phyloP scores from a whole-genome alignment of 2,113 vertebrate species.

The Alaudala cheleensis region DNA sequence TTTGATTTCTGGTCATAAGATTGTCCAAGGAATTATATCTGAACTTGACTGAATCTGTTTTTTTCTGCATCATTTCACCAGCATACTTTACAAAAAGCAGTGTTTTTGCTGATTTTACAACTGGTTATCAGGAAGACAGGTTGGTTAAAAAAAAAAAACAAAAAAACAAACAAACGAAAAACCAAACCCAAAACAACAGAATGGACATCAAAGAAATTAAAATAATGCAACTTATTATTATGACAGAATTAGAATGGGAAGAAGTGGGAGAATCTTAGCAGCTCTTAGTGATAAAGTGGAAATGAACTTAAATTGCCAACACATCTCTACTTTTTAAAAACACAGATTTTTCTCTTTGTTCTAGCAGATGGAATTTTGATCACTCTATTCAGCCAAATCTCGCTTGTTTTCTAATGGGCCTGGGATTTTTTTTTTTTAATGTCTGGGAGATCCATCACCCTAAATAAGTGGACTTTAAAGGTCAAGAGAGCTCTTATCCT shows the following conservation, averaged over 20 bases:
- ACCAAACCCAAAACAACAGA: not conserved
- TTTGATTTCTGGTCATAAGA: not conserved
- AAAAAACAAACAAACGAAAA: no score
- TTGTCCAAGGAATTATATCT: not conserved
- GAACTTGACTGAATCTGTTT: not conserved
- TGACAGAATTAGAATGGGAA: not conserved
- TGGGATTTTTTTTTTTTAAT: not conserved
- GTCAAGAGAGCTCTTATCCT: constrained; percentile 65
- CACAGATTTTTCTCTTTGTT: constrained; percentile 4
- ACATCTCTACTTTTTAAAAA: not conserved
- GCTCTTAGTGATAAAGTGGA: not conserved
- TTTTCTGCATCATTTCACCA: not conserved
- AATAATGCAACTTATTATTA: not conserved
- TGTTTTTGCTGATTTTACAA: not conserved
- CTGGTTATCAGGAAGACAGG: not conserved
- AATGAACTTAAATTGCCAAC: not conserved
- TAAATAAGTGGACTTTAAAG: constrained; percentile 64
- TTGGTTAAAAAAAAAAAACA: not conserved
- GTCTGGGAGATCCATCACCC: constrained; percentile 45
- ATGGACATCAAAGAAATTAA: not conserved
- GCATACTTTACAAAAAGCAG: not conserved
- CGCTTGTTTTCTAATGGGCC: constrained; percentile 14
- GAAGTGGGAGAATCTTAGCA: not conserved
- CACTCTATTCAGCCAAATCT: not conserved
- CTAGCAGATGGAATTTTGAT: not conserved